Base-by-base conservation (phyloP, 2,888 invertebrate species). In the Heteropelma amictum region DNA sequence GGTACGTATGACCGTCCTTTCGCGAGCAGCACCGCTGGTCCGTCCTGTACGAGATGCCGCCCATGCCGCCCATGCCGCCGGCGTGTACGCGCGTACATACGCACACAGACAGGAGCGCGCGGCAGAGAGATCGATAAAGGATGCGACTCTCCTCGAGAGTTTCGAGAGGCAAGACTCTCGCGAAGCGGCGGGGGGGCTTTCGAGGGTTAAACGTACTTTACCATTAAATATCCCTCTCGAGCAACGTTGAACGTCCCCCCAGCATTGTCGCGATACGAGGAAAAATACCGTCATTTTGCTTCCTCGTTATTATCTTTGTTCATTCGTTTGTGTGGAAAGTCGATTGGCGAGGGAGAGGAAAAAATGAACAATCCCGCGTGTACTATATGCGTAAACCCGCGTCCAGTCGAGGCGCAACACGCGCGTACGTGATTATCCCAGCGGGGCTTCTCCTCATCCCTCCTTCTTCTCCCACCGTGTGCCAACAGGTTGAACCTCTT, bases 401-500 rank as follows among this genome's bases (percentile, higher is more conserved):
- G 8, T 17, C 10, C 10, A 45, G n/a, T 30, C 47, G 33, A 7
- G 51, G 14, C 19, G 14, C 19, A 56, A 35, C 26, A 26, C 38
- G 23, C 53, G n/a, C 38, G 8, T 38, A 21, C 17, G 30, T 51
- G 51, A 47, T 23, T 67, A 54, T 67, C 45, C 12, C 65, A 54
- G 69, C 68, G 68, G 74, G 72, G 72, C 60, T 72, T 77, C 72
- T 72, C 68, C 61, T 30, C 60, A 68, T 58, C 47, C 61, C 49
- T 63, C 67, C 26, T 68, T 69, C 54, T 51, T 77, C 35, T 51
- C 49, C 58, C 63, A 26, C 30, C 23, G 35, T 67, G 33, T 72
- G 65, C 75, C 71, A 70, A 73, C 77, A 77, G 77, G 77, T 77
- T 75, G 72, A 76, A 64, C 23, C 28, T 42, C 58, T 64, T 51